These are phyloP conservation scores for Ascidia mentula DNA, from an alignment of 23 tunicate species.

Conservation along the genomic window DNA sequence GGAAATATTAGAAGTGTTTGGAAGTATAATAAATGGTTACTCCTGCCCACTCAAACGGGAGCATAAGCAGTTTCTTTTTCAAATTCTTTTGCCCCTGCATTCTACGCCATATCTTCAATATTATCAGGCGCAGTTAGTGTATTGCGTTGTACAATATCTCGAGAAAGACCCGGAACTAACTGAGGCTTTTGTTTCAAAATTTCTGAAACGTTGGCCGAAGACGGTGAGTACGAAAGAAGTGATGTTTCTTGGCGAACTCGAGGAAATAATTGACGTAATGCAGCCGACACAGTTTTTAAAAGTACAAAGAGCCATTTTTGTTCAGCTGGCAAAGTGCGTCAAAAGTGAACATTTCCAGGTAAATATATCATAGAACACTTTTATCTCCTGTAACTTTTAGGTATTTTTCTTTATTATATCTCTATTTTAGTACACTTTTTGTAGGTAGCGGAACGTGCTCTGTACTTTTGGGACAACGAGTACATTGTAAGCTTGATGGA, in stretches of 20 bases:
- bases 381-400: background rate
- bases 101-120: conserved; percentile 35
- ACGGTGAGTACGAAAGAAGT: conserved; percentile 60
- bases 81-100: conserved; percentile 77
- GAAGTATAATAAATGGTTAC: conserved; percentile 93
- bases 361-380: background rate
- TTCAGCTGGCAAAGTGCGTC: conserved; percentile 67
- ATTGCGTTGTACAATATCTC: conserved; percentile 87
- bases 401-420: background rate
- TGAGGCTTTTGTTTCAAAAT: conserved; percentile 16
- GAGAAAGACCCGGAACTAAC: conserved; percentile 74
- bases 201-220: conserved; percentile 67
- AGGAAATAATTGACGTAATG: conserved; percentile 87
- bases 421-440: too few species aligned
- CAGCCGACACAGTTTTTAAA: conserved; percentile 85
- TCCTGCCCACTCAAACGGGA: conserved; percentile 74
- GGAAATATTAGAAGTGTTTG: conserved; percentile 87
- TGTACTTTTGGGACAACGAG: conserved; percentile 91
- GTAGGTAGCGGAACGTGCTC: conserved; percentile 63
- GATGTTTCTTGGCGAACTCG: conserved; percentile 86
- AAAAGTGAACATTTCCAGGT: conserved; percentile 87
- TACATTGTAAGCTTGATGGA: conserved; percentile 73
- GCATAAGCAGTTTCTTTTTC: conserved; percentile 62
- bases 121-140: conserved; percentile 89
- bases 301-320: conserved; percentile 39